A percentile compares a stretch with the other conserved stretches of the same genome.
phyloP scores from a whole-genome alignment of 1,140 invertebrate species.

The Cataglyphis hispanica region DNA sequence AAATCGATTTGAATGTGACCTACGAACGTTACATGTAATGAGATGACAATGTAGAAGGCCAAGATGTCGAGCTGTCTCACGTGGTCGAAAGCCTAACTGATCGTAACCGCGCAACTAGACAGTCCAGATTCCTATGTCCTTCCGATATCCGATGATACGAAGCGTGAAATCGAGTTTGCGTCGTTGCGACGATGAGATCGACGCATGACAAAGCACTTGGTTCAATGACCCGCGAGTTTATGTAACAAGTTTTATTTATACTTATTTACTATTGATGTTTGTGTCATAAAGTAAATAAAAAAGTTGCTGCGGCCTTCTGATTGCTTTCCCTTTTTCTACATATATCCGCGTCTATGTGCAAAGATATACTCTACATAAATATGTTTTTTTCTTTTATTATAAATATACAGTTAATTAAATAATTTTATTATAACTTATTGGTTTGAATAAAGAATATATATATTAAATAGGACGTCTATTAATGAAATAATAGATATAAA shows the following conservation, averaged over 20 bases:
- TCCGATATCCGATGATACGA: conserved; percentile 74
- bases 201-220: conserved; percentile 72
- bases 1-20: conserved; percentile 60
- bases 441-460: neutral
- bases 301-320: neutral
- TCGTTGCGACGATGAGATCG: conserved; percentile 76
- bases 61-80: conserved; percentile 74
- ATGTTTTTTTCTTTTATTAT: neutral
- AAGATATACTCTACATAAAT: neutral
- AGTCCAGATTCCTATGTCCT: conserved; percentile 78
- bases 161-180: conserved; percentile 81
- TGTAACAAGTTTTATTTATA: conserved; percentile 69
- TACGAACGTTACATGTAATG: conserved; percentile 60
- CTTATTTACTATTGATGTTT: conserved; percentile 40
- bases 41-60: conserved; percentile 70
- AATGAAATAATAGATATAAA: neutral
- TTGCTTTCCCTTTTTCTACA: neutral
- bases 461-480: neutral
- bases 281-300: conserved; percentile 33
- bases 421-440: neutral
- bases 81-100: conserved; percentile 72
- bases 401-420: neutral
- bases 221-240: conserved; percentile 74
- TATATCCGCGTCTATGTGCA: neutral
- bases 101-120: conserved; percentile 74